A percentile compares a stretch with the other conserved stretches of the same genome.
These are phyloP conservation scores for Tamias sibiricus DNA, from an alignment of 2,113 vertebrate species.

Conservation along the genomic window DNA sequence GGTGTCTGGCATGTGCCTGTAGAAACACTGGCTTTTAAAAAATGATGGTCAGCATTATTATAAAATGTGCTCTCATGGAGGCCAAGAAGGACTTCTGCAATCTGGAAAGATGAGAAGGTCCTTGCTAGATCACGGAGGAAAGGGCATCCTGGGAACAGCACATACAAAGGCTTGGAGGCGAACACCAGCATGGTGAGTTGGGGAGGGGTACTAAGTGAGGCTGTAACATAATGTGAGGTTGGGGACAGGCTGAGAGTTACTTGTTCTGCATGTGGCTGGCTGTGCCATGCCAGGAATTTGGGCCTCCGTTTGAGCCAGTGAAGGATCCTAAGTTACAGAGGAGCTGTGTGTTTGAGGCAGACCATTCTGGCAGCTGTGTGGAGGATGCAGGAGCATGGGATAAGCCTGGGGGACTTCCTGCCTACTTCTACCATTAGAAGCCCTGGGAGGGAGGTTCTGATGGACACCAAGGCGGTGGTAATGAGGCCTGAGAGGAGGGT, in stretches of 20 bases:
- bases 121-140: background rate
- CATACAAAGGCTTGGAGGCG: fast-evolving
- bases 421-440: background rate
- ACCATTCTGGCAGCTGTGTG: background rate
- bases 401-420: no score
- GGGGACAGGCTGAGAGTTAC: background rate
- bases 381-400: background rate
- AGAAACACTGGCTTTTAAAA: constrained; percentile 1
- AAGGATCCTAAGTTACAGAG: background rate
- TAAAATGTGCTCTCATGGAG: background rate
- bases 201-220: background rate
- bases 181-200: background rate
- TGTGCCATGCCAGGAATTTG: background rate
- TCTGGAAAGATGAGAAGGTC: background rate
- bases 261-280: background rate
- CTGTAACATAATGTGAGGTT: fast-evolving
- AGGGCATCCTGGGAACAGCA: background rate
- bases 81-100: background rate
- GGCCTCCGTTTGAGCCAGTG: background rate
- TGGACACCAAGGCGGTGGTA: background rate
- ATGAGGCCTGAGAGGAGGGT: background rate
- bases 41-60: background rate
- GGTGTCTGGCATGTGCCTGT: no score
- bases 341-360: background rate
- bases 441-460: background rate